Evolutionary conservation across 1,140 invertebrate species (phyloP).

Genomic region (Eciton burchellii): DNA sequence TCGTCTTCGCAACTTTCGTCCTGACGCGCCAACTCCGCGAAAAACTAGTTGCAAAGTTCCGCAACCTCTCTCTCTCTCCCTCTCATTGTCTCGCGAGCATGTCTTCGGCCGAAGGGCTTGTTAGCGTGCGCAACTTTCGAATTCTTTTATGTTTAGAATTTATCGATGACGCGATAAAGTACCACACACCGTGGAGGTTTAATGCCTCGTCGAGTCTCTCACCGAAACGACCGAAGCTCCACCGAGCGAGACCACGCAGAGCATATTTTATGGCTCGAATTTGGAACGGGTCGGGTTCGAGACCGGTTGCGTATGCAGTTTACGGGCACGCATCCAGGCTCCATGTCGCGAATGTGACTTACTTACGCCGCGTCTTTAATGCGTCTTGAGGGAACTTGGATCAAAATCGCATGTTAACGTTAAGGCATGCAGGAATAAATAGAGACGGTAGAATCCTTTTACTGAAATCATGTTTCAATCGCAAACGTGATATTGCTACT

Average conservation of each 20-base stretch:
- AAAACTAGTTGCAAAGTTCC: constrained; percentile 67
- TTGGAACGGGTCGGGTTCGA: constrained; percentile 4
- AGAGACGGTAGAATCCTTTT: background rate
- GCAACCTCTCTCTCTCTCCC: background rate
- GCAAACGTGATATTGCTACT: background rate
- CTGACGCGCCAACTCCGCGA: background rate
- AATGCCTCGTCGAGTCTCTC: constrained; percentile 51
- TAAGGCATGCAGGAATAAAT: background rate
- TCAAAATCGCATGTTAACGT: background rate
- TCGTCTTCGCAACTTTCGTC: constrained; percentile 52
- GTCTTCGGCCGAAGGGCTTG: constrained; percentile 53
- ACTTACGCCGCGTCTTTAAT: background rate
- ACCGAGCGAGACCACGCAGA: constrained; percentile 3
- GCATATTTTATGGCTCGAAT: constrained; percentile 14
- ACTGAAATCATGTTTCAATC: background rate
- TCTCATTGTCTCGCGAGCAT: background rate
- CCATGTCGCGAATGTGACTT: background rate
- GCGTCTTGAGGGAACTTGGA: background rate
- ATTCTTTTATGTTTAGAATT: constrained; percentile 71
- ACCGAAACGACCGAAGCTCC: constrained; percentile 28
- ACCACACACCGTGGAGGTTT: constrained; percentile 60
- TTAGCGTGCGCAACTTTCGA: constrained; percentile 55
- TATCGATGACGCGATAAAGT: constrained; percentile 72
- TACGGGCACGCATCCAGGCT: background rate
- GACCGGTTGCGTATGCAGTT: background rate